Evolutionary conservation across 2,888 invertebrate genomes (phyloP).

Genomic region (Heliconius sara): DNA sequence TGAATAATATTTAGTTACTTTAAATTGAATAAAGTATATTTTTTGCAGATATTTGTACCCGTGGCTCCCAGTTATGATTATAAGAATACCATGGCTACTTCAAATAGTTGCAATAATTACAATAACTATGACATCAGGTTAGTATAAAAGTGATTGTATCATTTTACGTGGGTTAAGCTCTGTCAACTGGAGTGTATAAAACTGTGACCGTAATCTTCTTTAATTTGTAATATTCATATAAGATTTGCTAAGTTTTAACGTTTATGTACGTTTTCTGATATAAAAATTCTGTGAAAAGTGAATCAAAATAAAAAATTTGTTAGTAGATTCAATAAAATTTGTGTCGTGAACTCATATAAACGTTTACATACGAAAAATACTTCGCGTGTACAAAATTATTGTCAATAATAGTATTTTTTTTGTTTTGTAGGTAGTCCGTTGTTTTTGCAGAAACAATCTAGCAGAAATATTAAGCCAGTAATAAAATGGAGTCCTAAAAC

Average conservation of each 20-base stretch:
- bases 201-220: not conserved
- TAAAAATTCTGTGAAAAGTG: too few species aligned
- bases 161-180: not conserved
- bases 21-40: not conserved
- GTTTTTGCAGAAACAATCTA: conserved; percentile 69
- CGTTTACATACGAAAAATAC: not conserved
- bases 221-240: not conserved
- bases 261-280: too few species aligned
- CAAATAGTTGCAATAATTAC: conserved; percentile 57
- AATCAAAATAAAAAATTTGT: too few species aligned
- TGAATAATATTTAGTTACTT: not conserved
- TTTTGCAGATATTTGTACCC: conserved; percentile 64
- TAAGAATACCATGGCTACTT: conserved; percentile 75
- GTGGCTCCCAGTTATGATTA: conserved; percentile 68
- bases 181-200: not conserved
- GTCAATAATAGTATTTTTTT: not conserved
- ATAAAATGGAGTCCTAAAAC: conserved; percentile 79
- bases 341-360: not conserved
- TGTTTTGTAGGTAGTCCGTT: conserved; percentile 74
- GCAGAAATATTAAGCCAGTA: conserved; percentile 66
- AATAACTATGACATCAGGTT: conserved; percentile 68
- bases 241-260: not conserved
- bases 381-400: too few species aligned
- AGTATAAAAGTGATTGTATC: conserved; percentile 37
- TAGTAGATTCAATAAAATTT: not conserved